Base-by-base conservation (phyloP, 2,113 vertebrate genomes). In the Polypterus bichir region DNA sequence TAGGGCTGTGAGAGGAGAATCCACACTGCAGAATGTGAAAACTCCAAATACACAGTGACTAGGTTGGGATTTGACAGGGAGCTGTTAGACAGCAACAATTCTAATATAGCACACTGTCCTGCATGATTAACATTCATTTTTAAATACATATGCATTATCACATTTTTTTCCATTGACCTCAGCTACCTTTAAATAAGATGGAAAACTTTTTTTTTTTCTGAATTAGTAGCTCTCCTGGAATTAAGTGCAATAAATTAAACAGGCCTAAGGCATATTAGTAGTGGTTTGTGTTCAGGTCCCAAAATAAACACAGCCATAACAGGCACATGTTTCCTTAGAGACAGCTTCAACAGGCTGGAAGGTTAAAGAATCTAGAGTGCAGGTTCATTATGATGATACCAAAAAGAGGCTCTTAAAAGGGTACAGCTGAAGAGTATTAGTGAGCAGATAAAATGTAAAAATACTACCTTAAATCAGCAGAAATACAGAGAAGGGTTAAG, bases 261-360 rank as follows among this genome's bases (percentile, higher is more conserved):
- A 45, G 56, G 56, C 46, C 27, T 58, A 27, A 58, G 27, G 56
- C 44, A 44, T 45, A 58, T 45, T 58, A 58, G 44, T 58, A 58
- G 44, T 58, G 56, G 6, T 45, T 45, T 45, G 56, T 7, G 56
- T 58, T 45, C 56, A 58, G 56, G 46, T 58, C 56, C 56, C 56
- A 58, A 58, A 58, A 58, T 58, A 58, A 58, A 58, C 46, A 44
- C 56, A 58, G 56, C 56, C 56, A 58, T 58, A 58, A 58, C 9
- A 45, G 56, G 56, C 56, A 58, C 56, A 58, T 45, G 44, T 7
- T 58, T 58, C 56, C 56, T 58, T 45, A 58, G 56, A 45, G 56
- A 58, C 56, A 58, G n/a, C 27, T 45, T 7, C 44, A 27, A 58
- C 44, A 58, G 56, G 56, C 56, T 5, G 56, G 7, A 58, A 58